Conservation (phyloP, 2,888 invertebrate genomes). For the Pseudoips prasinana region DNA sequence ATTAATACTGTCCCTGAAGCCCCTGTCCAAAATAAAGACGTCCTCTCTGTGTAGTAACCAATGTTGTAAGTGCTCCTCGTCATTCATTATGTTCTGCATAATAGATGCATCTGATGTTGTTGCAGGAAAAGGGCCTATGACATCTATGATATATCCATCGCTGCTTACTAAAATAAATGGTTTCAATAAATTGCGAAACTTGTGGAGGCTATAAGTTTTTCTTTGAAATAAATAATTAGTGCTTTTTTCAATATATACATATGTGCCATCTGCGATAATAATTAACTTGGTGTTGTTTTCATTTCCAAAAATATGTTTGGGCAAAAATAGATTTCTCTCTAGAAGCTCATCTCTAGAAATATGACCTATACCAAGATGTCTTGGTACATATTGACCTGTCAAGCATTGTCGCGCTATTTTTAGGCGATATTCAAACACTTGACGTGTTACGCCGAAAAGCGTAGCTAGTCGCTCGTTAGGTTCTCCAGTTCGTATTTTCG, state of each 20-base stretch:
- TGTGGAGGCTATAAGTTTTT: constrained; percentile 6
- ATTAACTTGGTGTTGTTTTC: constrained; percentile 4
- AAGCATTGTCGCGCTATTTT: constrained; percentile 10
- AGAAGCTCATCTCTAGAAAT: constrained; percentile 12
- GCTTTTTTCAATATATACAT: neutral
- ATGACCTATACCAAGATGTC: constrained; percentile 14
- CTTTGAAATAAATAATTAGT: no score
- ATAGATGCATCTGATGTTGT: constrained; percentile 5
- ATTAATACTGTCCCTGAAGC: neutral
- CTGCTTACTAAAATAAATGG: constrained; percentile 5
- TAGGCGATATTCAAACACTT: constrained; percentile 11
- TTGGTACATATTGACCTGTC: constrained; percentile 9
- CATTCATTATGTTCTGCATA: constrained; percentile 2
- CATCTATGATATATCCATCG: constrained; percentile 8
- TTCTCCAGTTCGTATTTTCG: constrained; percentile 17
- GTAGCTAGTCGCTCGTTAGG: constrained; percentile 16
- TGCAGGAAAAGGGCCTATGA: constrained; percentile 4
- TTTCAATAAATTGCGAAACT: constrained; percentile 6
- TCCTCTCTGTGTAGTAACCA: constrained; percentile 2
- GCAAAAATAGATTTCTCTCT: constrained; percentile 9
- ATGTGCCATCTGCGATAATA: constrained; percentile 1
- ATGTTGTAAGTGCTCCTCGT: constrained; percentile 1
- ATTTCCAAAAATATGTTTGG: constrained; percentile 15
- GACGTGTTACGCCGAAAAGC: constrained; percentile 15
- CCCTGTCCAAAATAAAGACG: constrained; percentile 1